Evolutionary conservation across 2,888 invertebrate genomes (phyloP), one percentile per base, ranked within the genome.

Genomic region (Sarcophaga carnaria): DNA sequence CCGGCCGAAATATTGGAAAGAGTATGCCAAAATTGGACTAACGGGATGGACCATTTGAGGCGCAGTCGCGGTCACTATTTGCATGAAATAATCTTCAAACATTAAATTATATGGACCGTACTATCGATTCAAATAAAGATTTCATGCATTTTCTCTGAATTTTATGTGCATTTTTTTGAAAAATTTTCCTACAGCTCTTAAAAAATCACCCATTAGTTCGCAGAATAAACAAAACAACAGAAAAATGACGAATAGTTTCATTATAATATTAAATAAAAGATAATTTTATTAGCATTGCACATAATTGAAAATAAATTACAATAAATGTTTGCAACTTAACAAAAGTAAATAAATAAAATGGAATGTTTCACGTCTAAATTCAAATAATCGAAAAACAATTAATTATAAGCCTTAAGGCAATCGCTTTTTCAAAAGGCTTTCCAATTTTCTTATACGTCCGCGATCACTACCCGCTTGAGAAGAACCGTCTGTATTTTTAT

Each of bases 401-500:
- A 37, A 69, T 54, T 47, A 4, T 49, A 17, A 4, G 20, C 6
- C 6, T 89, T 92, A 93, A 54, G 94, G 94, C 83, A 94, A 91
- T 88, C 94, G 92, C 90, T 95, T 95, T 88, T 95, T 95, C 75
- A 95, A 94, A 66, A 95, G 91, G 90, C 94, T 95, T 89, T 95
- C 95, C 85, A 95, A 91, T 91, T 94, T 94, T 83, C 94, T 94
- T 87, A 95, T 95, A 88, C 94, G 92, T 6, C 94, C 94, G 22
- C 94, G 93, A 90, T 94, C 94, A 17, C 88, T 76, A 12, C 87
- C 84, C 4, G 88, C 37, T 70, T 91, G 91, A 3, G 90, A 89
- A 45, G 89, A 89, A 12, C 90, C 89, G 77, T 92, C 92, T 25
- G 90, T 85, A 79, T 89, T 90, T 72, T 91, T 92, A 77, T 92